Percentiles rank a stretch among this genome's conserved stretches.
phyloP scores from a whole-genome alignment of 2,888 invertebrate species.

The Troides oblongomaculatus region DNA sequence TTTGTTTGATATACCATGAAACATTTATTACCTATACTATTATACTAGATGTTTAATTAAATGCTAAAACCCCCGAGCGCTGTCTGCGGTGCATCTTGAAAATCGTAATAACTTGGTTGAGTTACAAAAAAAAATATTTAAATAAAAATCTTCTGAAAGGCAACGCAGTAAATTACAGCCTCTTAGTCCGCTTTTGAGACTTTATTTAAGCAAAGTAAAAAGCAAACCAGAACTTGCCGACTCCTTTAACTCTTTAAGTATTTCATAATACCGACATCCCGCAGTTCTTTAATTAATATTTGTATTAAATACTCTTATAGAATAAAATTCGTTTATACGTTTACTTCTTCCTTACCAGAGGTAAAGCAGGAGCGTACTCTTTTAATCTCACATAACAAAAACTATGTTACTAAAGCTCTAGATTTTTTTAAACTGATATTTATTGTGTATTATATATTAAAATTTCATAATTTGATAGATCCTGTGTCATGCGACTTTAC shows the following conservation, averaged over 20 bases:
- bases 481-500: too few species aligned
- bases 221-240: constrained; percentile 40
- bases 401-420: neutral
- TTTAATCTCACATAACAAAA: neutral
- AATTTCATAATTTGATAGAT: too few species aligned
- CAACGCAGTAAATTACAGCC: constrained; percentile 43
- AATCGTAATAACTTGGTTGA: constrained; percentile 27
- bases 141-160: constrained; percentile 33
- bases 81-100: constrained; percentile 12
- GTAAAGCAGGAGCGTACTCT: neutral
- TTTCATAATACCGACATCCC: constrained; percentile 51
- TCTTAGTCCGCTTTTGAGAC: constrained; percentile 37
- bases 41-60: neutral
- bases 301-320: constrained; percentile 30
- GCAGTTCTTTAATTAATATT: constrained; percentile 63
- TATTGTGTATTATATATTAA: too few species aligned
- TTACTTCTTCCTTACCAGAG: neutral
- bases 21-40: too few species aligned
- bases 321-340: constrained; percentile 2
- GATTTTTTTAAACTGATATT: neutral
- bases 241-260: constrained; percentile 42
- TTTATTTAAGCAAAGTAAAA: constrained; percentile 40
- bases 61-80: neutral
- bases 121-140: constrained; percentile 34
- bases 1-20: too few species aligned